Evolutionary conservation across 2,797 vertebrate species (phyloP), one percentile per base, ranked within the genome.

Genomic region (Hoplostethus mediterraneus): DNA sequence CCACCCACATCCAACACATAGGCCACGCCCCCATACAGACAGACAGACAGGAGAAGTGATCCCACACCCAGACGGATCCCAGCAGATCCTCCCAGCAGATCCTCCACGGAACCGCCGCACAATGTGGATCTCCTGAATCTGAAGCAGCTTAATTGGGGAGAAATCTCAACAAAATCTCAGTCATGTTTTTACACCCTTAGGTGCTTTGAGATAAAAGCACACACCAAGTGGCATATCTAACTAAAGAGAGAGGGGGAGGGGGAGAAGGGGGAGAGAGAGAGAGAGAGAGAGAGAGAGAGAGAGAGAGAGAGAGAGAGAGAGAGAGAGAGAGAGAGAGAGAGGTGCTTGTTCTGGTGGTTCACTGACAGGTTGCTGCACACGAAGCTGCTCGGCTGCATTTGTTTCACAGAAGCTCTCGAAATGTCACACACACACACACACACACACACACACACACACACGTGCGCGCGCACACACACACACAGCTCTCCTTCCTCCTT

Each of bases 151-250:
- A 91, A 92, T 91, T 91, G 78, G 85, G 77, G 77, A 78, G 83
- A 86, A 80, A 86, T 88, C 77, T 78, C 67, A 86, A 85, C 74
- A 80, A 84, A 87, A 90, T 86, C 79, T 68, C 80, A 21, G 81
- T 87, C 87, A 81, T 89, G 81, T 88, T 88, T 86, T 80, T 67
- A 80, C 81, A 84, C 80, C 89, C 88, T 84, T 51, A 87, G 87
- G 83, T 92, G 73, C 72, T 70, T 82, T 87, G 77, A 87, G 80
- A 91, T 90, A 85, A 90, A 91, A 90, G 83, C 69, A 79, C 67
- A 73, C 82, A 85, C 81, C 77, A 53, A 84, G 79, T 71, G 71
- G 83, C 77, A 79, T 52, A 65, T 81, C 78, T 72, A 75, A 79
- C 61, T 67, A 30, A 33, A 16, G 54, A 33, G 30, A 57, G 28